A percentile compares a stretch with the other conserved stretches of the same genome.
These are phyloP conservation scores for Toxonevra muliebris DNA, from an alignment of 2,888 invertebrate genomes.

Conservation along the genomic window DNA sequence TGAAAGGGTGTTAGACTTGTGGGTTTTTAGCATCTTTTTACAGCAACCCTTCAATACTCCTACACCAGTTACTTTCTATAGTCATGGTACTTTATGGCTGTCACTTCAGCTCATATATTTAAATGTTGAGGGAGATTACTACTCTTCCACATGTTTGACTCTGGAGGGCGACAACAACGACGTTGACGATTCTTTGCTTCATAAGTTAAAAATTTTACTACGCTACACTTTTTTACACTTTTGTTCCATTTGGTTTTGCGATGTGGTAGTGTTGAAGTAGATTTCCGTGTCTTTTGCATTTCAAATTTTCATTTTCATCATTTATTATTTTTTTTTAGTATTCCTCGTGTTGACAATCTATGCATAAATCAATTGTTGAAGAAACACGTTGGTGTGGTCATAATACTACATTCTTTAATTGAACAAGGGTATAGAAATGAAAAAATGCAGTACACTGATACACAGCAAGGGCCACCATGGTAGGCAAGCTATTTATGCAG, in stretches of 20 bases:
- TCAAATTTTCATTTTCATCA: background rate
- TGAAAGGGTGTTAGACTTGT: constrained; percentile 50
- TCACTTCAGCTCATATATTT: constrained; percentile 51
- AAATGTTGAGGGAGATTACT: background rate
- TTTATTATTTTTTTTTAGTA: background rate
- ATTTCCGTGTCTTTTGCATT: constrained; percentile 12
- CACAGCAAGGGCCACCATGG: too few species aligned
- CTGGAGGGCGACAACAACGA: background rate
- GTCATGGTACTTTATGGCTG: constrained; percentile 29
- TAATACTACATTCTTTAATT: too few species aligned
- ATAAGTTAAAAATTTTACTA: background rate
- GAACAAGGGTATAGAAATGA: too few species aligned
- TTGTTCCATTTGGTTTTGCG: background rate
- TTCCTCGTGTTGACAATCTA: constrained; percentile 8
- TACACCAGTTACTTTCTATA: background rate
- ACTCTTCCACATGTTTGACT: background rate
- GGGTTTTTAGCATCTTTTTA: constrained; percentile 36
- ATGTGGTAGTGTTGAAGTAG: constrained; percentile 2
- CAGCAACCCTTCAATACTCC: background rate
- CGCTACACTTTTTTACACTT: background rate
- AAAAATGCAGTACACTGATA: too few species aligned
- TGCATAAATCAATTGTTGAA: constrained; percentile 7
- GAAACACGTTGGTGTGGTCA: background rate
- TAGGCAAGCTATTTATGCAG: too few species aligned
- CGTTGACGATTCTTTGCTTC: constrained; percentile 15